Conservation (phyloP, 2,113 vertebrate species). For the Microcebus ravelobensis region DNA sequence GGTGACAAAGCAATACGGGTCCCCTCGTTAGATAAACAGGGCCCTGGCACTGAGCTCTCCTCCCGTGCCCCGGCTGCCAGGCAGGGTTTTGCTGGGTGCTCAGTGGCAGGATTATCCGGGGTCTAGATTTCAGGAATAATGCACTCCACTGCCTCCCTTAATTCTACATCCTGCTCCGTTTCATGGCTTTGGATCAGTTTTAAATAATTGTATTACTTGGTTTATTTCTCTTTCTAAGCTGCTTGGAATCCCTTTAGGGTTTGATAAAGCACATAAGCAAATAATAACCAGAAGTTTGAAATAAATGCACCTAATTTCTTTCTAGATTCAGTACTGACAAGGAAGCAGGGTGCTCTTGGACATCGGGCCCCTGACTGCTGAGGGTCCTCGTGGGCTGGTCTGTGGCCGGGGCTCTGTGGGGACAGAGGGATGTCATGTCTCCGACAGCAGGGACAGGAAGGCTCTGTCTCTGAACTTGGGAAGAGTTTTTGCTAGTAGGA, state of each 20-base stretch:
- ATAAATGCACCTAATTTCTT: background rate
- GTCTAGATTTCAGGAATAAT: background rate
- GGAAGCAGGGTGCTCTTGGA: background rate
- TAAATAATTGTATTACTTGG: background rate
- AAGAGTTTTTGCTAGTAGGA: too few species aligned
- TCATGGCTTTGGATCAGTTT: background rate
- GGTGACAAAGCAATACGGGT: fast-evolving
- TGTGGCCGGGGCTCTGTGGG: background rate
- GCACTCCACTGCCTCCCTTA: background rate
- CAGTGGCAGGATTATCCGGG: background rate
- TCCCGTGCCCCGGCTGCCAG: background rate
- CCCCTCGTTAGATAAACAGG: background rate
- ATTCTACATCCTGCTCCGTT: background rate
- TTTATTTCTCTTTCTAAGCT: background rate
- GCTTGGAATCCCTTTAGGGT: background rate
- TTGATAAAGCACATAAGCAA: background rate
- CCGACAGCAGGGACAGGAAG: background rate
- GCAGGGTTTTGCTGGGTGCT: background rate
- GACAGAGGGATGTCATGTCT: background rate
- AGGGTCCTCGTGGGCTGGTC: fast-evolving
- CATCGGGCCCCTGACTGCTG: fast-evolving
- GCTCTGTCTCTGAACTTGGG: background rate
- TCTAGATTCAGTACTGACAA: too few species aligned
- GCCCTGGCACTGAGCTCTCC: too few species aligned
- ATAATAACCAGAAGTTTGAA: background rate